Conservation (phyloP, 2,888 invertebrate genomes). For the Oithona nana region DNA sequence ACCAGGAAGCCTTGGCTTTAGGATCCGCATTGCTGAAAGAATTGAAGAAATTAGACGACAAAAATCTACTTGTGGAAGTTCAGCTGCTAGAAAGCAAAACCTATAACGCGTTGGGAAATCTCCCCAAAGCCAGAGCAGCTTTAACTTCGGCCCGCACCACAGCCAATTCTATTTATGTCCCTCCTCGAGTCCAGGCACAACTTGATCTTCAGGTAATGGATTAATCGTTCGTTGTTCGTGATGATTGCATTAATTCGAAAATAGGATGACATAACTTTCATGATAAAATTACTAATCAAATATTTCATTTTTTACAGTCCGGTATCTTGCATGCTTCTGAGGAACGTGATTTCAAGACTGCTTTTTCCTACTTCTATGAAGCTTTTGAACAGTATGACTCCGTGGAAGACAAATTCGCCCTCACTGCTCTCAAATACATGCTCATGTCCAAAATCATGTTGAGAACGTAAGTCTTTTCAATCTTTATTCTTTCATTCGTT, state of each 20-base stretch:
- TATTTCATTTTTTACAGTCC: slow-evolving; percentile 21
- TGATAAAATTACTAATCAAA: not conserved
- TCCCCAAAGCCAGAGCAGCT: slow-evolving; percentile 88
- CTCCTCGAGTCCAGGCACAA: slow-evolving; percentile 93
- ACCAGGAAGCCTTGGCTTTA: slow-evolving; percentile 59
- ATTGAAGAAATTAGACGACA: slow-evolving; percentile 95
- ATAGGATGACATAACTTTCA: slow-evolving; percentile 6
- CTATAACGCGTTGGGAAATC: slow-evolving; percentile 87
- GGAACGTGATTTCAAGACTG: slow-evolving; percentile 97
- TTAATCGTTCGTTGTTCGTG: not conserved
- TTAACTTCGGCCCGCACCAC: slow-evolving; percentile 97
- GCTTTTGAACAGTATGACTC: slow-evolving; percentile 98
- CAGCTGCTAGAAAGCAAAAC: slow-evolving; percentile 95
- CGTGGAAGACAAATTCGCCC: slow-evolving; percentile 65
- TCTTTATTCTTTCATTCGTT: too few species aligned
- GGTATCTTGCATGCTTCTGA: slow-evolving; percentile 95
- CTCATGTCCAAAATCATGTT: slow-evolving; percentile 95
- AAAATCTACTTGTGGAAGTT: slow-evolving; percentile 93
- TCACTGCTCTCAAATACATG: slow-evolving; percentile 97
- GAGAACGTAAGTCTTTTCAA: slow-evolving; percentile 35
- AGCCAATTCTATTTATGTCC: slow-evolving; percentile 97
- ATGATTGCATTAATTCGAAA: slow-evolving; percentile 7
- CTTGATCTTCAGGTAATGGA: slow-evolving; percentile 83
- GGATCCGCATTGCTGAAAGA: slow-evolving; percentile 76
- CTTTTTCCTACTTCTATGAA: slow-evolving; percentile 98